Evolutionary conservation across 2,888 invertebrate species (phyloP).

Genomic region (Coenonympha arcania): DNA sequence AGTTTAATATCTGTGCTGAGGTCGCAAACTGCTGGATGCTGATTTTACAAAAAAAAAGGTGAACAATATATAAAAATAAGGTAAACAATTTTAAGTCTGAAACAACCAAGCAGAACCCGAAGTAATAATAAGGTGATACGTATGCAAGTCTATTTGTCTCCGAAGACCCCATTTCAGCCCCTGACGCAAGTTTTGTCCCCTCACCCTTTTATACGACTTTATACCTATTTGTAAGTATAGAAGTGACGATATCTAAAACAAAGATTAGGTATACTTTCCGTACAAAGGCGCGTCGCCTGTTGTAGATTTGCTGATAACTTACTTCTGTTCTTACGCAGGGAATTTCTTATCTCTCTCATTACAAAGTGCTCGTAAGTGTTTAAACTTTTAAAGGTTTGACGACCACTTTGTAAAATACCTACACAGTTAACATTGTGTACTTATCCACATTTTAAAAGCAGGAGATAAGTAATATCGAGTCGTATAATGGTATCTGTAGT

Average conservation of each 20-base stretch:
- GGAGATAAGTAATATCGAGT: too few relatives aligned
- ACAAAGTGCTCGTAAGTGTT: too few relatives aligned
- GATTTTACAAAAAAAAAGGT: too few relatives aligned
- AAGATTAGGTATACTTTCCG: neutral
- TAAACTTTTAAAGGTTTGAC: too few relatives aligned
- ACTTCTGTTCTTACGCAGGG: neutral
- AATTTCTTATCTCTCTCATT: neutral
- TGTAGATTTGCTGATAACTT: neutral
- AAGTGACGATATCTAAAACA: neutral
- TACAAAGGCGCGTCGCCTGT: neutral
- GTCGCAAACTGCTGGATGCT: too few relatives aligned
- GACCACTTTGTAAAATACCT: too few relatives aligned
- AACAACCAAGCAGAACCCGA: conserved; percentile 29
- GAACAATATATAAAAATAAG: too few relatives aligned
- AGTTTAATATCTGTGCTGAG: neutral
- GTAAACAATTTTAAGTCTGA: conserved; percentile 32
- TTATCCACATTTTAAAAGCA: too few relatives aligned
- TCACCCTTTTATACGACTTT: neutral
- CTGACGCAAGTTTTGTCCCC: conserved; percentile 15
- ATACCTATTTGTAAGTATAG: neutral
- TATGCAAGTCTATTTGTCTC: conserved; percentile 57
- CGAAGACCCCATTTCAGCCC: conserved; percentile 36
- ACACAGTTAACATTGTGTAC: too few relatives aligned
- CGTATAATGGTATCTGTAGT: too few relatives aligned
- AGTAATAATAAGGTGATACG: conserved; percentile 48